Evolutionary conservation across 2,113 vertebrate species (phyloP).

Genomic region (Kobus ellipsiprymnus): DNA sequence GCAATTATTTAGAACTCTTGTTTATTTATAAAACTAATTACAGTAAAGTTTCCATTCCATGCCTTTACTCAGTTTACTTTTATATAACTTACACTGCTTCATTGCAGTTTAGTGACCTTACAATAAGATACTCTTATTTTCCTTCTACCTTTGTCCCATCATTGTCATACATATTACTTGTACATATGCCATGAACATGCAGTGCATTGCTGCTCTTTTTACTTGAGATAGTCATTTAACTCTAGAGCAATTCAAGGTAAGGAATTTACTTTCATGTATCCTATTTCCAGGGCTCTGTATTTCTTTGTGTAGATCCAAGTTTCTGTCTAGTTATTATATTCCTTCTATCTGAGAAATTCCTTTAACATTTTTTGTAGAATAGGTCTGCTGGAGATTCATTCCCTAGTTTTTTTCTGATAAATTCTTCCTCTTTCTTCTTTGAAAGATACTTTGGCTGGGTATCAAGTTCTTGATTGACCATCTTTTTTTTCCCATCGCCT

Average conservation of each 20-base stretch:
- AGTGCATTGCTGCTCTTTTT: neutral
- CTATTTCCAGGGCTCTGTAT: neutral
- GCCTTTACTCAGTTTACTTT: neutral
- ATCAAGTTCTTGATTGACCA: neutral
- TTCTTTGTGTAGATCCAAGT: neutral
- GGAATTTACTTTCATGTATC: neutral
- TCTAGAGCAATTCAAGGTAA: neutral
- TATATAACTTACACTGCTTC: neutral
- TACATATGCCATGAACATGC: neutral
- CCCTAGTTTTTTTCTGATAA: neutral
- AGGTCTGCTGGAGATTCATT: neutral
- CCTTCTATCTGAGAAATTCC: neutral
- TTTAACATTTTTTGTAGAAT: neutral
- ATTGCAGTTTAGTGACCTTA: neutral
- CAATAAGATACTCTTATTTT: neutral
- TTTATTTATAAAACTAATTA: neutral
- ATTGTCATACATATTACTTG: neutral
- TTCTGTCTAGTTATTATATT: neutral
- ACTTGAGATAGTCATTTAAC: neutral
- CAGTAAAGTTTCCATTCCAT: neutral
- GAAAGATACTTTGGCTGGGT: neutral
- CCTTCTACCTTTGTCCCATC: neutral
- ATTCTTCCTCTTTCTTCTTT: neutral
- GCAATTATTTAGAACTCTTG: neutral
- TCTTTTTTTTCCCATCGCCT: neutral